Percentiles rank a stretch among this genome's conserved stretches.
These are phyloP conservation scores for Dermatemys mawii DNA, from an alignment of 2,113 vertebrate genomes.

Conservation along the genomic window DNA sequence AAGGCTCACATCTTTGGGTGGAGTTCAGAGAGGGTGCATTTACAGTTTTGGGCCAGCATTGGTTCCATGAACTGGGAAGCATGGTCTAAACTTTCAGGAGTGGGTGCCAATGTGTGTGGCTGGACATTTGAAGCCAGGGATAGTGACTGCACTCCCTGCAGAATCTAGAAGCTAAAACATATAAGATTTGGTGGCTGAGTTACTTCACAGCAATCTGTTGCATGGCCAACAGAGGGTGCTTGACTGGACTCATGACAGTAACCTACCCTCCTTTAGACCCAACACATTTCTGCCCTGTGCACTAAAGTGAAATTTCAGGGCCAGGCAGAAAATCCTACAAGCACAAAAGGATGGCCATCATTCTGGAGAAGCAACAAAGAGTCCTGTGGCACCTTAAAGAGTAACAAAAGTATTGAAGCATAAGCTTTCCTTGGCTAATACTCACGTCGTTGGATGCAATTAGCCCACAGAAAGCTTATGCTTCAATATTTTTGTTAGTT, in stretches of 20 bases:
- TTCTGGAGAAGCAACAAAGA: too few species aligned
- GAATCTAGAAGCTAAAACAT: background rate
- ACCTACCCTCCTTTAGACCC: background rate
- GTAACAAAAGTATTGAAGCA: too few species aligned
- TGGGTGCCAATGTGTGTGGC: background rate
- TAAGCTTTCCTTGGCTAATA: too few species aligned
- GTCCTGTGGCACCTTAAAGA: too few species aligned
- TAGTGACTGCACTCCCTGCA: background rate
- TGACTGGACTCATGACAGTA: background rate
- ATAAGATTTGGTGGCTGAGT: background rate
- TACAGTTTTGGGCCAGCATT: background rate
- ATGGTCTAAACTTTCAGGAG: background rate
- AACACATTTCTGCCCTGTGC: background rate
- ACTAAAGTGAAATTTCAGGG: background rate
- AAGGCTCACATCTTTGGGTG: background rate
- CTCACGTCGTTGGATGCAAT: too few species aligned
- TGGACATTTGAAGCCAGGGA: background rate
- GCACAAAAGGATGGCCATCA: background rate
- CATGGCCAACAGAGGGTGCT: background rate
- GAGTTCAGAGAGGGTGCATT: background rate
- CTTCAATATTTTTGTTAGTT: too few species aligned
- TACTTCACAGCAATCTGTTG: background rate
- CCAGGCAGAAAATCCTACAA: background rate
- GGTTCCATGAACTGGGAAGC: background rate
- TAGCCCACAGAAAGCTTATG: too few species aligned